Percentiles rank a stretch among this genome's conserved stretches.
Evolutionary conservation across 2,888 invertebrate species (phyloP).

Genomic region (Germaria angustata): DNA sequence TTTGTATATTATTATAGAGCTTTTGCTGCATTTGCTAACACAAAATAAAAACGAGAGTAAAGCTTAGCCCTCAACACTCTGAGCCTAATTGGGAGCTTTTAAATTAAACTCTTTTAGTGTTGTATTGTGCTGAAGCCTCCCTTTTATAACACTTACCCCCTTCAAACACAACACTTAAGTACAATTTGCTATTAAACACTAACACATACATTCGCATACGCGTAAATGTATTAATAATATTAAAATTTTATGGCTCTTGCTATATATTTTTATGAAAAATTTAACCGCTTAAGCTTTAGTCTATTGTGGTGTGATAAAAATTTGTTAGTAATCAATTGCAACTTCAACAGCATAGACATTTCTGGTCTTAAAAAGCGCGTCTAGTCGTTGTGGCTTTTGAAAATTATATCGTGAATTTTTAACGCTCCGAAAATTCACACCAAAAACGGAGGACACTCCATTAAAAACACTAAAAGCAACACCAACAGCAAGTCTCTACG

Average conservation of each 20-base stretch:
- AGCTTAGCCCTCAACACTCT: slow-evolving; percentile 5
- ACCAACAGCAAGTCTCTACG: slow-evolving; percentile 56
- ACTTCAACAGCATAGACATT: slow-evolving; percentile 78
- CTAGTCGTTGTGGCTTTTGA: slow-evolving; percentile 58
- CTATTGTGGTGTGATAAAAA: slow-evolving; percentile 79
- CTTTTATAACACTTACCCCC: slow-evolving; percentile 60
- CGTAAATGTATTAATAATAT: slow-evolving; percentile 1
- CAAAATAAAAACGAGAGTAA: not conserved
- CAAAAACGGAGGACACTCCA: slow-evolving; percentile 65
- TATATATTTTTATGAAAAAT: slow-evolving; percentile 33
- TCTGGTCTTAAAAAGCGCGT: slow-evolving; percentile 71
- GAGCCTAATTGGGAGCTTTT: not conserved
- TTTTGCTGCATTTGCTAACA: not conserved
- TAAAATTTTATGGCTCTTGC: slow-evolving; percentile 29
- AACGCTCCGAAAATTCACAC: slow-evolving; percentile 27
- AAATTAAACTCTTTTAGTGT: not conserved
- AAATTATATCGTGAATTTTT: slow-evolving; percentile 59
- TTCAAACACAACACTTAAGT: not conserved
- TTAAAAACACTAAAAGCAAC: slow-evolving; percentile 28
- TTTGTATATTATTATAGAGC: slow-evolving; percentile 7
- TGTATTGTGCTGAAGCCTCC: slow-evolving; percentile 44
- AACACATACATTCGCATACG: not conserved
- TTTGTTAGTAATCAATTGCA: slow-evolving; percentile 80
- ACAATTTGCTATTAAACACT: not conserved
- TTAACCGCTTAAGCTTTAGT: slow-evolving; percentile 73